These are phyloP conservation scores for Plebejus argus DNA, from an alignment of 2,888 invertebrate species.

Conservation along the genomic window DNA sequence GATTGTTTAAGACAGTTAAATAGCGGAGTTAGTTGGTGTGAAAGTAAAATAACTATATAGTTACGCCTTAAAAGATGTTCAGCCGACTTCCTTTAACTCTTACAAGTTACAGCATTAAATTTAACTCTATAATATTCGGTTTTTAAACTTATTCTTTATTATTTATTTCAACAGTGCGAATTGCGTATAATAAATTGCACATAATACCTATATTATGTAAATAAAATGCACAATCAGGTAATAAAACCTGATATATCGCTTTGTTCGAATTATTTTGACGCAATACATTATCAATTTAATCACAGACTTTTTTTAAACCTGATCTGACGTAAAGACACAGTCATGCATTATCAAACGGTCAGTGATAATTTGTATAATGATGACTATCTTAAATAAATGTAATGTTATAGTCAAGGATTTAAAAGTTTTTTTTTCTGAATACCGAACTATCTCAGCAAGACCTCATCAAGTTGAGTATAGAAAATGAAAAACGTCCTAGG, in stretches of 20 bases:
- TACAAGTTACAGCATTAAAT: too few relatives aligned
- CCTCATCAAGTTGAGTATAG: too few relatives aligned
- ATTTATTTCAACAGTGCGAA: too few relatives aligned
- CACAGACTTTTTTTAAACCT: constrained; percentile 23
- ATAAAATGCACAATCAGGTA: background rate
- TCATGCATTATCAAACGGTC: constrained; percentile 24
- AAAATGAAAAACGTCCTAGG: too few relatives aligned
- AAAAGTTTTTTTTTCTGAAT: background rate
- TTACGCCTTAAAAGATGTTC: too few relatives aligned
- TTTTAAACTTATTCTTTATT: too few relatives aligned
- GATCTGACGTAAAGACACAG: constrained; percentile 25
- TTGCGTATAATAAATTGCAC: too few relatives aligned
- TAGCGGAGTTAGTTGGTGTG: too few relatives aligned
- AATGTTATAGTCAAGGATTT: background rate
- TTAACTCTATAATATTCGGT: too few relatives aligned
- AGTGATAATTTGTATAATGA: constrained; percentile 10
- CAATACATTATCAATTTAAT: constrained; percentile 35
- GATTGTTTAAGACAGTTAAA: too few relatives aligned
- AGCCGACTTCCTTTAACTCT: too few relatives aligned
- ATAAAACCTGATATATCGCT: background rate
- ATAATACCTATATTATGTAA: background rate
- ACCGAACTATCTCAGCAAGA: background rate
- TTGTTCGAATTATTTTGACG: constrained; percentile 24
- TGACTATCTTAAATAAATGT: background rate
- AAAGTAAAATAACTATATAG: too few relatives aligned